These are phyloP conservation scores for Danionella cerebrum DNA, from an alignment of 2,113 vertebrate species.

Conservation along the genomic window DNA sequence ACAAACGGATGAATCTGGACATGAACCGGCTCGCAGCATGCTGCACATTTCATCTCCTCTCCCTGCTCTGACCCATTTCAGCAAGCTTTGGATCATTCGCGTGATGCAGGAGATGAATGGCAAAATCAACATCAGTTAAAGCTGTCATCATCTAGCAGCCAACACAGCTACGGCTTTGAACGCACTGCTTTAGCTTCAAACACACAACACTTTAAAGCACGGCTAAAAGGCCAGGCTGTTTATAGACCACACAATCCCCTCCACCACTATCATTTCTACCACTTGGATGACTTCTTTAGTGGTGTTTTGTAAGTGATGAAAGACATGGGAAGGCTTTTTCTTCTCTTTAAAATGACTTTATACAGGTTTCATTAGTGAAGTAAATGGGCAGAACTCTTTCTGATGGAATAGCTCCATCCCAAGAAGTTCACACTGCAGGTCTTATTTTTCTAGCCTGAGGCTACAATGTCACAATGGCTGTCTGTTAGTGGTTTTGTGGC, in stretches of 20 bases:
- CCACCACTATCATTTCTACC: not conserved
- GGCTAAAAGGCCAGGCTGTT: slow-evolving; percentile 43
- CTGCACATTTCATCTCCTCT: slow-evolving; percentile 47
- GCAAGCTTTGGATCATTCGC: slow-evolving; percentile 64
- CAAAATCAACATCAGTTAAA: slow-evolving; percentile 79
- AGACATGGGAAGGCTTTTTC: not conserved
- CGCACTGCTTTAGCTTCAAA: slow-evolving; percentile 71
- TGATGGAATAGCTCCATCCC: no score
- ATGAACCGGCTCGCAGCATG: slow-evolving; percentile 39
- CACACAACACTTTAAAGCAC: slow-evolving; percentile 60
- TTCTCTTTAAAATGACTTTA: not conserved
- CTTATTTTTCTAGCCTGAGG: no score
- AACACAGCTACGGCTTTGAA: slow-evolving; percentile 78
- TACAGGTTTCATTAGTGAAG: not conserved
- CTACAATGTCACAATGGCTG: no score
- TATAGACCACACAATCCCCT: slow-evolving; percentile 23
- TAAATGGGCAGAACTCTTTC: no score
- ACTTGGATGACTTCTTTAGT: not conserved
- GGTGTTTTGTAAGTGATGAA: not conserved
- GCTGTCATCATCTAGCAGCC: slow-evolving; percentile 73
- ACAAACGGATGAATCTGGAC: not conserved
- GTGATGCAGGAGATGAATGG: slow-evolving; percentile 65
- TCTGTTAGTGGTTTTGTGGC: no score
- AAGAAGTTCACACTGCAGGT: no score
- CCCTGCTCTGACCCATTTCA: slow-evolving; percentile 67